Evolutionary conservation across 2,888 invertebrate species (phyloP).

Genomic region (Napeogenes sylphis): DNA sequence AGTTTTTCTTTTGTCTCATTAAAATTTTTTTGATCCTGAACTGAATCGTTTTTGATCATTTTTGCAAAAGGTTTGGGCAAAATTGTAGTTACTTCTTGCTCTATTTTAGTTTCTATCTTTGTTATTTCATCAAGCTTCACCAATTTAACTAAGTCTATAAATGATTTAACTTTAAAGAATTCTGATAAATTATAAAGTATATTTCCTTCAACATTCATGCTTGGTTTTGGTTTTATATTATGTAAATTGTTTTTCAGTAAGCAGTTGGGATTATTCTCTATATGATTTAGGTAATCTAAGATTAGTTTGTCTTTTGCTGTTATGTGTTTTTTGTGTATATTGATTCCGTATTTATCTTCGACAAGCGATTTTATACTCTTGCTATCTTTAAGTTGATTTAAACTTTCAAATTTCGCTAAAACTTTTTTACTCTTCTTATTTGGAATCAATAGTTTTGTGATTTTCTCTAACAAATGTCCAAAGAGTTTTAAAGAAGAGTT

Average conservation of each 20-base stretch:
- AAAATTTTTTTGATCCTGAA: conserved; percentile 30
- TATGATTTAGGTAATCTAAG: conserved; percentile 56
- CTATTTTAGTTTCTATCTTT: conserved; percentile 20
- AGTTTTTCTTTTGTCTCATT: conserved; percentile 52
- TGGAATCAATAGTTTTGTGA: conserved; percentile 59
- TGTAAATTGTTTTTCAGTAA: conserved; percentile 39
- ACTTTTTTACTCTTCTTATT: conserved; percentile 44
- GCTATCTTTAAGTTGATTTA: conserved; percentile 38
- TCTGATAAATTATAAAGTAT: conserved; percentile 61
- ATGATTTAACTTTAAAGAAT: conserved; percentile 62
- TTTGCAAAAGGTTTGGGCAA: conserved; percentile 4
- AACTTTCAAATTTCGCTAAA: conserved; percentile 39
- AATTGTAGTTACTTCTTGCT: conserved; percentile 17
- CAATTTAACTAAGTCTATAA: conserved; percentile 54
- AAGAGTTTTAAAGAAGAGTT: conserved; percentile 47
- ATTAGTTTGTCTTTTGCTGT: conserved; percentile 61
- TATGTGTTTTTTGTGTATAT: conserved; percentile 43
- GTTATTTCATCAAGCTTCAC: conserved; percentile 34
- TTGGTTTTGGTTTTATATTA: conserved; percentile 25
- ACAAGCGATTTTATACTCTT: conserved; percentile 42
- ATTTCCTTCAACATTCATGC: conserved; percentile 50
- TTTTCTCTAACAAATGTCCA: conserved; percentile 54
- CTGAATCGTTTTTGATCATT: conserved; percentile 7
- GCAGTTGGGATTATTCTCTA: conserved; percentile 53
- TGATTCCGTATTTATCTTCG: conserved; percentile 43